Conservation (phyloP, 2,113 vertebrate genomes). For the Alethe diademata region DNA sequence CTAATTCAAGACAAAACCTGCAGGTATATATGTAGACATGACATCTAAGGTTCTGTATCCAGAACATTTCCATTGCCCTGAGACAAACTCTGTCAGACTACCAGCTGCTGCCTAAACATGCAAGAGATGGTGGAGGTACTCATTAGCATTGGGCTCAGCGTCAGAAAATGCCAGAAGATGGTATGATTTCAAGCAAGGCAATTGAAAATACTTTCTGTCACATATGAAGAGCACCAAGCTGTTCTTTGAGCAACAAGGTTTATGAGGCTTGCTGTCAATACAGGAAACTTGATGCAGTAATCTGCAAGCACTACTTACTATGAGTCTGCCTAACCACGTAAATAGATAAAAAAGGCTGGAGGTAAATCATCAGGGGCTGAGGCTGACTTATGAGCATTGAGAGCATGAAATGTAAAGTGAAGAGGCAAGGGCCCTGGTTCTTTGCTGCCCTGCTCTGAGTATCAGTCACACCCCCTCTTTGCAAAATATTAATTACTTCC, state of each 20-base stretch:
- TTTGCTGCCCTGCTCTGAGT: background rate
- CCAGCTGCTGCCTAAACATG: background rate
- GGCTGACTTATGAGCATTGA: background rate
- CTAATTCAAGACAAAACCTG: background rate
- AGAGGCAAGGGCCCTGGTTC: background rate
- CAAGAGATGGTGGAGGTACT: background rate
- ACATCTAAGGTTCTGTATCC: background rate
- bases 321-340: background rate
- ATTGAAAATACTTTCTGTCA: background rate
- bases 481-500: background rate
- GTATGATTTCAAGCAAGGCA: background rate
- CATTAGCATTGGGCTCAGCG: background rate
- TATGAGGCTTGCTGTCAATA: background rate
- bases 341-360: background rate
- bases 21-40: background rate
- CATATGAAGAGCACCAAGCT: background rate
- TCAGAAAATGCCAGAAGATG: background rate
- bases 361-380: background rate
- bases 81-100: background rate
- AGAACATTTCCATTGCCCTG: background rate
- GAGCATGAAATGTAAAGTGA: background rate
- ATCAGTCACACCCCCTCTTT: background rate
- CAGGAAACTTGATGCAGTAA: background rate
- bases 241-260: background rate
- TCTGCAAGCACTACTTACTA: background rate